Evolutionary conservation across 2,113 vertebrate genomes (phyloP).

Genomic region (Okapia johnstoni): DNA sequence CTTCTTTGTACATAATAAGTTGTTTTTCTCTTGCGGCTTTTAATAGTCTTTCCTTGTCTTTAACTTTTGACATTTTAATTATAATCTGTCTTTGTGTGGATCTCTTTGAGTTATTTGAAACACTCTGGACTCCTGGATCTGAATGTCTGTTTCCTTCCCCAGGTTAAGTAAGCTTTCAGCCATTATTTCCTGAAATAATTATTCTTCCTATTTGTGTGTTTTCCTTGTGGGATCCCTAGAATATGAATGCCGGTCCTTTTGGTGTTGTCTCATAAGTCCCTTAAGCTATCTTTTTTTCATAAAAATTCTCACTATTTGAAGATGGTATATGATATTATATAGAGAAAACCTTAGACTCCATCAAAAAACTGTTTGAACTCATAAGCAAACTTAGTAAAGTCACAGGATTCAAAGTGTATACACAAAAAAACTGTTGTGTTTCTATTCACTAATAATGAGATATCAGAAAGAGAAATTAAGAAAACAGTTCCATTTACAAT

Average conservation of each 20-base stretch:
- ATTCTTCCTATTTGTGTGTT: background rate
- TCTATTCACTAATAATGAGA: background rate
- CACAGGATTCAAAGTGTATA: background rate
- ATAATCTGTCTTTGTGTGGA: background rate
- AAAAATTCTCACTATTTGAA: background rate
- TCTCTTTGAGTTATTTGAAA: background rate
- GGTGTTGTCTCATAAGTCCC: background rate
- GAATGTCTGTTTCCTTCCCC: background rate
- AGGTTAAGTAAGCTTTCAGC: background rate
- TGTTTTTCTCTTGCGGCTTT: background rate
- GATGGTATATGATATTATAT: background rate
- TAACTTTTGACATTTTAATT: background rate
- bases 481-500: background rate
- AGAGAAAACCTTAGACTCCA: background rate
- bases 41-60: background rate
- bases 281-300: background rate
- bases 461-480: background rate
- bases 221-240: background rate
- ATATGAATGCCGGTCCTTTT: background rate
- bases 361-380: background rate
- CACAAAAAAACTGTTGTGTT: background rate
- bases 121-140: background rate
- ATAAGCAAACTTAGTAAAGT: background rate
- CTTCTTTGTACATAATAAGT: background rate
- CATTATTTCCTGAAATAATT: background rate